These are phyloP conservation scores for Meriones psammophilus DNA, from an alignment of 2,797 vertebrate genomes.

Conservation along the genomic window DNA sequence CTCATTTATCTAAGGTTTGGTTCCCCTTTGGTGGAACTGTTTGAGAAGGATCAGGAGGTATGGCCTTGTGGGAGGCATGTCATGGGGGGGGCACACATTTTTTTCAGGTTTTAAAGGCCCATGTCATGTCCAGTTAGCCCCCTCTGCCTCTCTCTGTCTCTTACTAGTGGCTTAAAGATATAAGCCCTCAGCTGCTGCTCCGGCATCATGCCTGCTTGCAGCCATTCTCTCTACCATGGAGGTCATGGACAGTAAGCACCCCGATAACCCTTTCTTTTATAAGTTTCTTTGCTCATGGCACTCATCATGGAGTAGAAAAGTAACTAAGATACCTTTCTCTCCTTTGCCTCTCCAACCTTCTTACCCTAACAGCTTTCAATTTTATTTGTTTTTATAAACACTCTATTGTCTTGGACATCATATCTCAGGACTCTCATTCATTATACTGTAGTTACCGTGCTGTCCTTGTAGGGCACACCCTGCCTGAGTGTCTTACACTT, in stretches of 20 bases:
- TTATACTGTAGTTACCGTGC: background rate
- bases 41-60: background rate
- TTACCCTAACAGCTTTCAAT: background rate
- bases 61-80: too few species aligned
- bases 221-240: background rate
- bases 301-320: background rate
- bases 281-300: background rate
- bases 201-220: too few species aligned
- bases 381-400: background rate
- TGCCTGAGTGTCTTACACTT: background rate
- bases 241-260: background rate
- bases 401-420: background rate
- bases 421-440: background rate
- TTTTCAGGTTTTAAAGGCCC: background rate
- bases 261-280: background rate
- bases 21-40: background rate
- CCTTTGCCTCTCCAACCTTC: background rate
- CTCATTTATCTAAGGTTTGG: background rate
- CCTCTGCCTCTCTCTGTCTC: background rate
- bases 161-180: background rate
- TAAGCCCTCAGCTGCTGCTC: too few species aligned
- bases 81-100: too few species aligned
- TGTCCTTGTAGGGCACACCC: background rate
- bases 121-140: background rate
- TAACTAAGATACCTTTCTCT: background rate